These are phyloP conservation scores for Nestor notabilis DNA, from an alignment of 2,113 vertebrate species.

Conservation along the genomic window DNA sequence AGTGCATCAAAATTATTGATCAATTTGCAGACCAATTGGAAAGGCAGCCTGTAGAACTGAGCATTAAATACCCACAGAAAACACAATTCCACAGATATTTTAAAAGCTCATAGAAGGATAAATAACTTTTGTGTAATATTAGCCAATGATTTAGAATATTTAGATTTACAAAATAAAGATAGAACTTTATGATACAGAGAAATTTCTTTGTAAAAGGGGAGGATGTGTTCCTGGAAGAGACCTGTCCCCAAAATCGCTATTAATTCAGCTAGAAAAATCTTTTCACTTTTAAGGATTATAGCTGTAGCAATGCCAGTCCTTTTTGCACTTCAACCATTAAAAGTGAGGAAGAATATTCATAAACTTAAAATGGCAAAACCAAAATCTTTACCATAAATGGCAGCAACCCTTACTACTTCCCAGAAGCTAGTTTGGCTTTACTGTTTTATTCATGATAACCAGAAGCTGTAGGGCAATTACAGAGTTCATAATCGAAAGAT, in stretches of 20 bases:
- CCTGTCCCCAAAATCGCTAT: neutral
- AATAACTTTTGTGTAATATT: neutral
- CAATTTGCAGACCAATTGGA: neutral
- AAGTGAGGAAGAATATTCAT: neutral
- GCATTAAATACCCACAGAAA: neutral
- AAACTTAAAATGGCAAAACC: neutral
- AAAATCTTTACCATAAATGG: neutral
- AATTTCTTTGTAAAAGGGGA: neutral
- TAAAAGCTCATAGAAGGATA: neutral
- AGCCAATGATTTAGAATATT: neutral
- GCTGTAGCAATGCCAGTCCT: neutral
- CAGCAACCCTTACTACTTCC: neutral
- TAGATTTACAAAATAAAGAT: neutral
- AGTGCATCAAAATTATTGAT: constrained; percentile 20
- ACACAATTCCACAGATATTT: neutral
- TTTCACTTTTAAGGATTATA: neutral
- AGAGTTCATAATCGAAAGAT: neutral
- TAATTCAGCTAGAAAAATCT: neutral
- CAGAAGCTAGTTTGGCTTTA: neutral
- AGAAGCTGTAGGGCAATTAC: neutral
- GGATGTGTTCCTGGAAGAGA: neutral
- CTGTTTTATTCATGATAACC: neutral
- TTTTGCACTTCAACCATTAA: neutral
- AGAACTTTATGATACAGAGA: neutral
- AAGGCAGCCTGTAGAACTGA: neutral